Base-by-base conservation (phyloP, 1,140 invertebrate genomes). In the Pseudoatta argentina region DNA sequence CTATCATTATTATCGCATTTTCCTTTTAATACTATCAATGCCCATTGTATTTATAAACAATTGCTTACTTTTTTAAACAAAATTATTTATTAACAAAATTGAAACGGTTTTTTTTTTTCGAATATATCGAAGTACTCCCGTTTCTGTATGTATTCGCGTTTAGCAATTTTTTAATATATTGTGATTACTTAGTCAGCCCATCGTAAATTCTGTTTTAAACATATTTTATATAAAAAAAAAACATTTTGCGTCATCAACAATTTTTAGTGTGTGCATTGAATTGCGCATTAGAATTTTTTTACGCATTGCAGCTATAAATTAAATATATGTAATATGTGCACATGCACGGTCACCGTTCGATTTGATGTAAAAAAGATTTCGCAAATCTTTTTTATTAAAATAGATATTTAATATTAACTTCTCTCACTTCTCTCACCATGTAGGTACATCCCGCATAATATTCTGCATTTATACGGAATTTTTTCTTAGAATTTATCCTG, bases 171-270 rank as follows among this genome's bases (percentile, higher is more conserved):
- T 78, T 78, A 64, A 24, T 48, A 3, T 8, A 7, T 7, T 12
- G 8, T 39, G 3, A 67, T 51, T 64, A 24, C 4, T 24, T 1
- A 21, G n/a, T 18, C 16, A 53, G 21, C 0, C 18, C n/a, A 24
- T 53, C 27, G 24, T 53, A 21, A 67, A 78, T 67, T 77, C 44
- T 24, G 39, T 64, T 78, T 53, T 34, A 24, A 79, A 67, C 10
- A 64, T 12, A 34, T 53, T 57, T 24, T 16, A 18, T 5, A 39
- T 53, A 10, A 18, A 39, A 39, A 39, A 66, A 78, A 34, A 53
- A 14, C n/a, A 1, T 79, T 66, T 64, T 21, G 12, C 61, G 4
- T 12, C 18, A 39, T 51, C 12, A 55, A 79, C n/a, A 18, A 53
- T 34, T 67, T 48, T 55, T 39, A 14, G 16, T n/a, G 18, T 8